Percentiles rank a stretch among this genome's conserved stretches.
Conservation (phyloP, 2,888 invertebrate genomes). For the Byasa hedistus region DNA sequence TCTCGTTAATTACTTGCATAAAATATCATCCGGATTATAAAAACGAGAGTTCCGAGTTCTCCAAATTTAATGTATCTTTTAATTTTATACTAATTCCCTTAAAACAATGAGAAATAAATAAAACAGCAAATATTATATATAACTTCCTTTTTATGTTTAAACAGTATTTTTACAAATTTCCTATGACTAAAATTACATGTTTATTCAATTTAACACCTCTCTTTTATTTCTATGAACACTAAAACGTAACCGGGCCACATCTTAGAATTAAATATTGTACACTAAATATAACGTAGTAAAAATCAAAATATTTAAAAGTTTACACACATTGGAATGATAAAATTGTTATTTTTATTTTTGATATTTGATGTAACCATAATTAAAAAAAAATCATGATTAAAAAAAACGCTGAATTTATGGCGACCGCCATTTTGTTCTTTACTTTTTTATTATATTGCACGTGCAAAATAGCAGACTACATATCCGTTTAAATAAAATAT, state of each 20-base stretch:
- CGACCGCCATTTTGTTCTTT: not conserved
- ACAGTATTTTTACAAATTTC: conserved; percentile 52
- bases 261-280: conserved; percentile 24
- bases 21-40: too few species aligned
- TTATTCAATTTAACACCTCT: conserved; percentile 31
- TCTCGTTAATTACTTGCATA: too few species aligned
- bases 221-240: conserved; percentile 31
- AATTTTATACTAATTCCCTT: too few species aligned
- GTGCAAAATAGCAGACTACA: not conserved
- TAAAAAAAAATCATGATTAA: not conserved
- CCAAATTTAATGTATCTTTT: too few species aligned
- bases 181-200: conserved; percentile 34
- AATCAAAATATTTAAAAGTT: not conserved
- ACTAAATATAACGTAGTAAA: conserved; percentile 1
- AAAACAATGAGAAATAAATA: conserved; percentile 32
- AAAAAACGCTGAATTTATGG: not conserved
- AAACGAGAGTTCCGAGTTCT: too few species aligned
- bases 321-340: not conserved
- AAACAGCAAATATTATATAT: conserved; percentile 53
- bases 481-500: not conserved
- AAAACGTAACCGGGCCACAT: conserved; percentile 22
- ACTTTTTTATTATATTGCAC: conserved; percentile 1
- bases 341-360: not conserved
- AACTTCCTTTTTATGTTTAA: conserved; percentile 57
- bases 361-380: not conserved